Evolutionary conservation across 2,888 invertebrate genomes (phyloP).

Genomic region (Acronicta psi): DNA sequence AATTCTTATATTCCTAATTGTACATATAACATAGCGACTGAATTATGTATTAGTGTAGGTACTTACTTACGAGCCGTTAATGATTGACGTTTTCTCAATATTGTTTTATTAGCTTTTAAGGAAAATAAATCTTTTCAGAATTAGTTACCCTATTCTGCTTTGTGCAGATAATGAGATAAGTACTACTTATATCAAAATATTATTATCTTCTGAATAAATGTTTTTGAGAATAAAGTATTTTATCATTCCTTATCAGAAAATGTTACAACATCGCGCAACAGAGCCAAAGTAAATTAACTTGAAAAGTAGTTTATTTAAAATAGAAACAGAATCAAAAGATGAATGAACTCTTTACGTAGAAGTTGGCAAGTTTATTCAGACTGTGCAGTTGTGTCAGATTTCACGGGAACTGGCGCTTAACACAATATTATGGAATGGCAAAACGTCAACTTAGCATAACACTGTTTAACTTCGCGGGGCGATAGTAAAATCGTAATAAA

Average conservation of each 20-base stretch:
- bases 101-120: background rate
- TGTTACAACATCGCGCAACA: constrained; percentile 15
- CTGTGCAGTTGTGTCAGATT: constrained; percentile 78
- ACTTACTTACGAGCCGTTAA: no score
- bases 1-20: no score
- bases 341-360: constrained; percentile 66
- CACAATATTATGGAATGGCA: constrained; percentile 81
- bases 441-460: constrained; percentile 81
- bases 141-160: no score
- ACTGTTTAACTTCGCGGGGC: constrained; percentile 72
- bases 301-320: constrained; percentile 40
- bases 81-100: no score
- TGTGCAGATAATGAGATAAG: no score
- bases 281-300: constrained; percentile 43
- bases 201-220: background rate
- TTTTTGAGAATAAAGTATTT: constrained; percentile 8
- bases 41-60: no score
- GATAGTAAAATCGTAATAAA: constrained; percentile 66
- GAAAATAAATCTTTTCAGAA: no score
- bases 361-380: constrained; percentile 78
- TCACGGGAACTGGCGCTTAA: constrained; percentile 76
- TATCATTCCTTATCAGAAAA: constrained; percentile 45
- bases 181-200: no score
- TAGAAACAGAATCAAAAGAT: constrained; percentile 59
- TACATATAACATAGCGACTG: no score